Base-by-base conservation (phyloP, 2,797 vertebrate species). In the Acipenser transmontanus region DNA sequence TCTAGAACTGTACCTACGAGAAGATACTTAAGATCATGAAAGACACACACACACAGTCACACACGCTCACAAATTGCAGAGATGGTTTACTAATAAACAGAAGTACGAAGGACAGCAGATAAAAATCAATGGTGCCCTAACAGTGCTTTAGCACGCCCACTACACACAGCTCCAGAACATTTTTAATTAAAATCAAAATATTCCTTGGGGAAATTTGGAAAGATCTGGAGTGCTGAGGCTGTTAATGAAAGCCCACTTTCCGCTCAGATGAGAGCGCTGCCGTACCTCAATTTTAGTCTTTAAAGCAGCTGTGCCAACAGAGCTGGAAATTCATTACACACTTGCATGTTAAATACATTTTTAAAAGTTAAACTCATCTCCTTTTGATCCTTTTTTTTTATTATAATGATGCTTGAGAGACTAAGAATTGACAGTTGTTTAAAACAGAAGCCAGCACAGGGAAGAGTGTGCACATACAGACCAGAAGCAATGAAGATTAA, bases 51-150 rank as follows among this genome's bases (percentile, higher is more conserved):
- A 66, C 8, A 10, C 13, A 60, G 9, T 8, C 88, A 91, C 86
- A 87, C 84, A 82, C 76, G 78, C 84, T 81, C 76, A 77, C 79
- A 82, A 84, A 80, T 71, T 75, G 83, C 84, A 84, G 81, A 82
- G 82, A 81, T 84, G 82, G 80, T 84, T 85, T 86, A 83, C 85
- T 90, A 91, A 90, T 90, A 88, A 88, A 73, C 70, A 66, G 65
- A 63, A 72, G 68, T 74, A 78, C 70, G 48, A 52, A 69, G 57
- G 68, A 71, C 67, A 69, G 69, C 47, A 13, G 62, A 14, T 66
- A 59, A 60, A 34, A 63, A 69, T 69, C 66, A 59, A 57, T 48
- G 70, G 64, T 67, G 17, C 70, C 67, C 72, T 72, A 78, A 77
- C 75, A 77, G 73, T 76, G 74, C 74, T 47, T 67, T 69, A 59